These are phyloP conservation scores for Siphlonurus alternatus DNA, from an alignment of 2,888 invertebrate genomes.

Conservation along the genomic window DNA sequence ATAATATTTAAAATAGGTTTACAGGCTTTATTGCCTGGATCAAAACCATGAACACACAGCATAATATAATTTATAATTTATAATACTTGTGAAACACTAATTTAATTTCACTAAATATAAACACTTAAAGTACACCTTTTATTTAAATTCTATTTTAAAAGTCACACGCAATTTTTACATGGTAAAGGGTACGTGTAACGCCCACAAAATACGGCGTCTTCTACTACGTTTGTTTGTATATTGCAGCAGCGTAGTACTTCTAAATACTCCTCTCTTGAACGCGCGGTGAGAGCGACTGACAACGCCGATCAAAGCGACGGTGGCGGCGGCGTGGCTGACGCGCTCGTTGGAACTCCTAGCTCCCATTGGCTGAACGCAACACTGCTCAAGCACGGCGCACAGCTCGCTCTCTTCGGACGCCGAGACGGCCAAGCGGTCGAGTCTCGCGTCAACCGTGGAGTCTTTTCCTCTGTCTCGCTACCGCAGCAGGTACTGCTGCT, in stretches of 20 bases:
- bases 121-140: neutral
- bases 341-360: no score
- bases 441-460: no score
- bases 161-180: neutral
- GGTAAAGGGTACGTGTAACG: neutral
- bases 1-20: neutral
- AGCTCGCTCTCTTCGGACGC: no score
- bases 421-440: no score
- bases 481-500: no score
- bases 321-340: neutral
- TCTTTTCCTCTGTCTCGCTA: no score
- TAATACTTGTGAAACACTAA: neutral
- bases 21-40: neutral
- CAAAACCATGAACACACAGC: neutral
- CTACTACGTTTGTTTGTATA: no score
- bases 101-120: neutral
- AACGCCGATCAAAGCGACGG: neutral
- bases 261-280: neutral
- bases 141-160: neutral
- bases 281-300: neutral
- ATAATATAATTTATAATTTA: neutral
- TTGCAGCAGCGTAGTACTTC: no score
- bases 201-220: neutral
- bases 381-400: no score
- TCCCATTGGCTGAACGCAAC: no score